A percentile compares a stretch with the other conserved stretches of the same genome.
Conservation (phyloP, 2,888 invertebrate species). For the Catotricha subobsoleta region DNA sequence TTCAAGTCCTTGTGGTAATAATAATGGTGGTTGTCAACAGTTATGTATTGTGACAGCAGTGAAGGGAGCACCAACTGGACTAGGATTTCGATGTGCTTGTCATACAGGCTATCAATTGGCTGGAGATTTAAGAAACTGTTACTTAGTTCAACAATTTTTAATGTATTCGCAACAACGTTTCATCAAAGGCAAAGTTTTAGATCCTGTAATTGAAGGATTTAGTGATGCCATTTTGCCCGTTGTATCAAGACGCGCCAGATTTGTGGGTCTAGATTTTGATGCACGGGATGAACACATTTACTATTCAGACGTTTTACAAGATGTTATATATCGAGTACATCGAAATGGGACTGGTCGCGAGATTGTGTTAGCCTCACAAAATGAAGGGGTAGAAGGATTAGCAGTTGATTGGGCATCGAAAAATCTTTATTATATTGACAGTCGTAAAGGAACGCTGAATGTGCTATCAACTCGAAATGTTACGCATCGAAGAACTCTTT, state of each 20-base stretch:
- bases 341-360: slow-evolving; percentile 64
- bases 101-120: slow-evolving; percentile 68
- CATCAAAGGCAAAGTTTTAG: slow-evolving; percentile 79
- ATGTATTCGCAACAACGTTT: slow-evolving; percentile 92
- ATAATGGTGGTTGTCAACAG: slow-evolving; percentile 81
- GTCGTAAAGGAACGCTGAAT: slow-evolving; percentile 82
- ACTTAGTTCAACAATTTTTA: slow-evolving; percentile 67
- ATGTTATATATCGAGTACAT: slow-evolving; percentile 75
- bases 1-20: slow-evolving; percentile 68
- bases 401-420: slow-evolving; percentile 93
- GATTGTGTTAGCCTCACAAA: slow-evolving; percentile 85
- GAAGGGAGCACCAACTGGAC: slow-evolving; percentile 40
- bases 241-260: slow-evolving; percentile 75
- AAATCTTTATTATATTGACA: slow-evolving; percentile 89
- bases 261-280: slow-evolving; percentile 91
- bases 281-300: slow-evolving; percentile 80
- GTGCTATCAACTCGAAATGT: slow-evolving; percentile 78
- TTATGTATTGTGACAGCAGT: slow-evolving; percentile 81
- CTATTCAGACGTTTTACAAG: slow-evolving; percentile 92
- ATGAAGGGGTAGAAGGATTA: slow-evolving; percentile 90
- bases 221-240: slow-evolving; percentile 92
- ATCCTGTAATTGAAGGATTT: slow-evolving; percentile 78
- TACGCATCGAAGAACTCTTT: slow-evolving; percentile 60
- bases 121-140: slow-evolving; percentile 58
- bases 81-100: slow-evolving; percentile 84